A percentile compares a stretch with the other conserved stretches of the same genome.
Conservation (phyloP, 2,888 invertebrate genomes). For the Agapostemon virescens region DNA sequence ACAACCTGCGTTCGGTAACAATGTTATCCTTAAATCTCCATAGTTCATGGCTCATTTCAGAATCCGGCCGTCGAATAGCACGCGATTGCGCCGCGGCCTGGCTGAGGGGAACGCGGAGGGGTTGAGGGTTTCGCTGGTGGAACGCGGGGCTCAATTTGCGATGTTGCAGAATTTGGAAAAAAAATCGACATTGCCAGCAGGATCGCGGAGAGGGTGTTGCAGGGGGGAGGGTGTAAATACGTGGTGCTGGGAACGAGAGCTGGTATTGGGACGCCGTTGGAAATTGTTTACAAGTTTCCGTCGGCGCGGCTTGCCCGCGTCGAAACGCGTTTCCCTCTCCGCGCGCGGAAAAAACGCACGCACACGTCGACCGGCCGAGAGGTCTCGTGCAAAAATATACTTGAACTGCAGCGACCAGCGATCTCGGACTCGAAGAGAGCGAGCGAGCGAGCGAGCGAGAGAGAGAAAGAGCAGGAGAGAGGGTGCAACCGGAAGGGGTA, state of each 20-base stretch:
- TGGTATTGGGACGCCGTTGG: conserved; percentile 12
- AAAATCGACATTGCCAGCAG: conserved; percentile 14
- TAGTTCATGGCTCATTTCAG: conserved; percentile 4
- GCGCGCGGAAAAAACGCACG: background rate
- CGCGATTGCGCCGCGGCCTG: background rate
- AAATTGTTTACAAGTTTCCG: conserved; percentile 17
- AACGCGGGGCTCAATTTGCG: conserved; percentile 7
- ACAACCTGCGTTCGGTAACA: background rate
- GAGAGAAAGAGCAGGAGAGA: background rate
- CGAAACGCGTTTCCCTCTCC: background rate
- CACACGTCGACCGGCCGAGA: background rate
- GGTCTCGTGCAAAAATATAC: conserved; percentile 9
- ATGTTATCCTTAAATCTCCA: conserved; percentile 14
- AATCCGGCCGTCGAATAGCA: conserved; percentile 1
- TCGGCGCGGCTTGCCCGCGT: background rate
- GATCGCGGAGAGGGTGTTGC: background rate
- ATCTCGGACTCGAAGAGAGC: background rate
- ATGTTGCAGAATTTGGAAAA: background rate
- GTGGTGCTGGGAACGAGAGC: background rate
- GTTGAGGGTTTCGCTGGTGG: no score
- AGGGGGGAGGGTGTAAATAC: background rate
- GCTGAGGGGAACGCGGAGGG: no score
- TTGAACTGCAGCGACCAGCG: background rate
- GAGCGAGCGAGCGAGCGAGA: no score
- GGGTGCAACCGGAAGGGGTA: background rate